Conservation (phyloP, 1,140 invertebrate species). For the Plodia interpunctella region DNA sequence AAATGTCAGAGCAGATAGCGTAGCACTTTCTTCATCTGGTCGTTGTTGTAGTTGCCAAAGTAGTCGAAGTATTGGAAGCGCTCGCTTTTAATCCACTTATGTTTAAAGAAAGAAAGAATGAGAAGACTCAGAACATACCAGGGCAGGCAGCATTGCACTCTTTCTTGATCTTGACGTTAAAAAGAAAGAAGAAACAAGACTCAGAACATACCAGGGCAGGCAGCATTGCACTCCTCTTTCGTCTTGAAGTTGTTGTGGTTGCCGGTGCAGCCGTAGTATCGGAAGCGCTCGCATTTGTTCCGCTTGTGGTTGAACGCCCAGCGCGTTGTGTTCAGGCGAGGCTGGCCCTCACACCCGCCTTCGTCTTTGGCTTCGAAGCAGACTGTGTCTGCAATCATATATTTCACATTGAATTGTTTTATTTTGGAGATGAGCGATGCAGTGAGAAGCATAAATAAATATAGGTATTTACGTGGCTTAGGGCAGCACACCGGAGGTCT, state of each 20-base stretch:
- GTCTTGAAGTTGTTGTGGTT: constrained; percentile 94
- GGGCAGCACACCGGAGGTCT: constrained; percentile 84
- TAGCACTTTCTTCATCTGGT: too few species aligned
- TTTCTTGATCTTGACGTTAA: too few species aligned
- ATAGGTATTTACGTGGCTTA: constrained; percentile 81
- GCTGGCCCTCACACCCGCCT: constrained; percentile 74
- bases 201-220: constrained; percentile 83
- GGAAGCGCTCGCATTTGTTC: constrained; percentile 86
- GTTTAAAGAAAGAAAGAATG: too few species aligned
- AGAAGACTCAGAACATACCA: too few species aligned
- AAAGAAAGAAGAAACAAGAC: too few species aligned
- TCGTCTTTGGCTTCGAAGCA: constrained; percentile 87
- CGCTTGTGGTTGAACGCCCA: constrained; percentile 88
- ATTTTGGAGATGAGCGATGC: not conserved
- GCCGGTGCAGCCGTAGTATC: constrained; percentile 85
- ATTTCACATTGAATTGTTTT: not conserved
- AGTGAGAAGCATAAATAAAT: not conserved
- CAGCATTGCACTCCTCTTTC: constrained; percentile 87
- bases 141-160: too few species aligned
- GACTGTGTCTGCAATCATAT: constrained; percentile 81
- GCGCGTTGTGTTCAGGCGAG: constrained; percentile 77
- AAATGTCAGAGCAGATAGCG: too few species aligned
- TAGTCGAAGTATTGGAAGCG: too few species aligned
- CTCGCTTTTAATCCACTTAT: too few species aligned
- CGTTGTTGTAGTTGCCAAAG: too few species aligned